A percentile compares a stretch with the other conserved stretches of the same genome.
phyloP scores from a whole-genome alignment of 2,888 invertebrate genomes.

The Drosophila mimica region DNA sequence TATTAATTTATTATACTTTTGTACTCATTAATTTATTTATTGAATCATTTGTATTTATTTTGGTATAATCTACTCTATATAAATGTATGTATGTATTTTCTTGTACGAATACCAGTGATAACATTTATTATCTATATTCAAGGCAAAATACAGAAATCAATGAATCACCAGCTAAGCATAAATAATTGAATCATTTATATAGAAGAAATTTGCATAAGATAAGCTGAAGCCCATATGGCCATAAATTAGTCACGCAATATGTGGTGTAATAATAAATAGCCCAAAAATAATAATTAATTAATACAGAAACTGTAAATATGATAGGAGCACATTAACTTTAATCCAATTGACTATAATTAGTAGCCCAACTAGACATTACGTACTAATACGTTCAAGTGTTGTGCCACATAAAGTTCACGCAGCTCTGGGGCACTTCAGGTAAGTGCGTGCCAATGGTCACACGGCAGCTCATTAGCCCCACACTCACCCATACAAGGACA shows the following conservation, averaged over 20 bases:
- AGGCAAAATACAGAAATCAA: background rate
- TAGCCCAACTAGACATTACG: background rate
- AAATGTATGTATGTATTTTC: background rate
- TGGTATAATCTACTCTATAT: background rate
- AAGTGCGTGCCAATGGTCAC: conserved; percentile 30
- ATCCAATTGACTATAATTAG: background rate
- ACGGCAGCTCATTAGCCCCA: conserved; percentile 16
- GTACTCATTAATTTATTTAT: background rate
- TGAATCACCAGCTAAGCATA: conserved; percentile 22
- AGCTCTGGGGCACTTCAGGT: conserved; percentile 42
- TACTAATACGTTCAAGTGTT: background rate
- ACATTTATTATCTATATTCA: background rate
- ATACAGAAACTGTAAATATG: background rate
- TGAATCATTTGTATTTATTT: background rate
- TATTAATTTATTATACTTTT: background rate
- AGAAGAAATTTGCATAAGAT: conserved; percentile 13
- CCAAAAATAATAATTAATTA: background rate
- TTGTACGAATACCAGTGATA: background rate
- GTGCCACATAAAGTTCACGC: background rate
- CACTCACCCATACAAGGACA: background rate
- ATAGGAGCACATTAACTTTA: background rate
- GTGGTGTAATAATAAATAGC: background rate
- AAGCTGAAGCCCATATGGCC: conserved; percentile 6
- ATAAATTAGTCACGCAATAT: background rate
- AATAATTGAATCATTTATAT: conserved; percentile 33